Base-by-base conservation (phyloP, 2,113 vertebrate species). In the Hemicordylus capensis region DNA sequence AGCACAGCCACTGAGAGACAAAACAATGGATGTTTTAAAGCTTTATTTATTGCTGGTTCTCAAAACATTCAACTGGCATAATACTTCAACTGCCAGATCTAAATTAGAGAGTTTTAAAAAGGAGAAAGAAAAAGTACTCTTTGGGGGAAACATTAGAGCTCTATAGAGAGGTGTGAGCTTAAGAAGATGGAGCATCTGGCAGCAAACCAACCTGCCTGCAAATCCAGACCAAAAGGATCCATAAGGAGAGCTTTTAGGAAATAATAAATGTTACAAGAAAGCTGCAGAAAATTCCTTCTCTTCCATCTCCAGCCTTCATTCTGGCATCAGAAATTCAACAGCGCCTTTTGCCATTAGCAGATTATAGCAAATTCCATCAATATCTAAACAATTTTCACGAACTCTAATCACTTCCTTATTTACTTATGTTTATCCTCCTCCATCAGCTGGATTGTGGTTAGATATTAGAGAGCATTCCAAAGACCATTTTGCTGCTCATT, bases 141-240 rank as follows among this genome's bases (percentile, higher is more conserved):
- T 95, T 31, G 39, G 92, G 94, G 51, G 94, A 91, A 94, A 93
- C 86, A 94, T 95, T 96, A 95, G 84, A 94, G 79, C 83, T 95
- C 91, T 93, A 89, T 46, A 70, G 91, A 95, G 92, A 95, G 92
- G 92, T 94, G 88, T 90, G 90, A 94, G 89, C 79, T 82, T 92
- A 96, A 95, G 94, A 92, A 96, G 94, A 96, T 94, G 87, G 91
- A 96, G 90, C 76, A 91, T 92, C 93, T 97, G 95, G 94, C 95
- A 85, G 76, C 31, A 94, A 80, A 95, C 93, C 95, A 96, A 90
- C 88, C 90, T 26, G 91, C 89, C 88, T 94, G 42, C 79, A 90
- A 96, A 91, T 88, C 90, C 91, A 94, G 92, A 95, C 70, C 93
- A 92, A 95, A 92, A 87, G 72, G 88, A 92, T 91, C 82, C 93